These are phyloP conservation scores for Peribatodes rhomboidaria DNA, from an alignment of 2,888 invertebrate genomes.

Conservation along the genomic window DNA sequence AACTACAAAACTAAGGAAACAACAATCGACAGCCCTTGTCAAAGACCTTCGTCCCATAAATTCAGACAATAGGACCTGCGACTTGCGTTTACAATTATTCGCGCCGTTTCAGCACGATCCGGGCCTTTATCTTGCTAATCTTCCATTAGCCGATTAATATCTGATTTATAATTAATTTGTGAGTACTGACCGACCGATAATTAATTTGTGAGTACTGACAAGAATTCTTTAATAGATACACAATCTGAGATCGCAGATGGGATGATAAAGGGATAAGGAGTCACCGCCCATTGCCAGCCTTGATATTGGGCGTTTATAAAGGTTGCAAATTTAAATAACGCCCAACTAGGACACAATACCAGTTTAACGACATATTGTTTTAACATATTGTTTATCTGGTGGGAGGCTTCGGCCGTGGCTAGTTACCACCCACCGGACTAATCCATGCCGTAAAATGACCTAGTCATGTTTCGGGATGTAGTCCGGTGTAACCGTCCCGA, in stretches of 20 bases:
- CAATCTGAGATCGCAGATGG: constrained; percentile 19
- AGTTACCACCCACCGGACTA: no score
- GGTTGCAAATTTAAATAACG: background rate
- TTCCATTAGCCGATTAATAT: constrained; percentile 24
- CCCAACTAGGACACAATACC: no score
- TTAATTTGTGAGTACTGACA: constrained; percentile 26
- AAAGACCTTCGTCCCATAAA: background rate
- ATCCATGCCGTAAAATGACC: no score
- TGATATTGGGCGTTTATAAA: constrained; percentile 1
- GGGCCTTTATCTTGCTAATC: constrained; percentile 3
- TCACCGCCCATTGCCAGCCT: constrained; percentile 4
- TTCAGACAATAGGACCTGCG: background rate
- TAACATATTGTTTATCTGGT: no score
- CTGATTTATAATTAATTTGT: constrained; percentile 26
- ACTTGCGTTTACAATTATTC: background rate
- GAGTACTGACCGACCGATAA: constrained; percentile 27
- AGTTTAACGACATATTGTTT: no score
- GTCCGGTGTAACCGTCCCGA: no score
- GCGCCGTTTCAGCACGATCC: background rate
- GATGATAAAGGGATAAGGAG: background rate
- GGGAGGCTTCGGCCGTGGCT: no score
- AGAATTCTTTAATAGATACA: constrained; percentile 17
- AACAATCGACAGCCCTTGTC: background rate
- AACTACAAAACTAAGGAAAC: background rate
- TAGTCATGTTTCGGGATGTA: no score